Evolutionary conservation across 1,140 invertebrate genomes (phyloP).

Genomic region (Drosophila teissieri): DNA sequence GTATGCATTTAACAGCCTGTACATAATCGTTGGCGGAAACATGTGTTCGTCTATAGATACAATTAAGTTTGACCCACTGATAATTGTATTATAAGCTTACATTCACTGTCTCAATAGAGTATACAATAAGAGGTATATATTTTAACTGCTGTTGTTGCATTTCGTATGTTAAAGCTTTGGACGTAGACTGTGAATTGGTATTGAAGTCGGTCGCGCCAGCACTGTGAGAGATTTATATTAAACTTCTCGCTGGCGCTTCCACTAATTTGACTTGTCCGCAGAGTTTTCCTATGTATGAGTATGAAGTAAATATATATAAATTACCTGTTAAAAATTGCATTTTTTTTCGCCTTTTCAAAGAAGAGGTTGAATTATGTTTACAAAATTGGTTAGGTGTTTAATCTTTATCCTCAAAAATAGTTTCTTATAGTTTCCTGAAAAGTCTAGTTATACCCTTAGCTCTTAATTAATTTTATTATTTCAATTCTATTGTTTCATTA

Average conservation of each 20-base stretch:
- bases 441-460: too few relatives aligned
- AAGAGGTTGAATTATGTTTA: too few relatives aligned
- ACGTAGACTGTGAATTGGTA: constrained; percentile 47
- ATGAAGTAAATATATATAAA: constrained; percentile 39
- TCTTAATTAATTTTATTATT: too few relatives aligned
- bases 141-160: constrained; percentile 42
- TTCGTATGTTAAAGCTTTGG: constrained; percentile 57
- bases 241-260: constrained; percentile 70
- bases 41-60: constrained; percentile 53
- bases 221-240: constrained; percentile 83
- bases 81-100: constrained; percentile 68
- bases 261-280: constrained; percentile 46
- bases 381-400: too few relatives aligned
- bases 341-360: not conserved
- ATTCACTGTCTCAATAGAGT: constrained; percentile 39
- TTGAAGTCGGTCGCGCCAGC: constrained; percentile 25
- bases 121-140: constrained; percentile 47
- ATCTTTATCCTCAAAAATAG: too few relatives aligned
- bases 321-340: constrained; percentile 16
- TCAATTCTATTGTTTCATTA: too few relatives aligned
- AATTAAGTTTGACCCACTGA: constrained; percentile 71
- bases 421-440: too few relatives aligned
- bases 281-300: constrained; percentile 44
- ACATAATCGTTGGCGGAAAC: constrained; percentile 40
- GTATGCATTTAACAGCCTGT: constrained; percentile 66